Percentiles rank a stretch among this genome's conserved stretches.
phyloP scores from a whole-genome alignment of 2,113 vertebrate genomes.

The Penelope pileata region DNA sequence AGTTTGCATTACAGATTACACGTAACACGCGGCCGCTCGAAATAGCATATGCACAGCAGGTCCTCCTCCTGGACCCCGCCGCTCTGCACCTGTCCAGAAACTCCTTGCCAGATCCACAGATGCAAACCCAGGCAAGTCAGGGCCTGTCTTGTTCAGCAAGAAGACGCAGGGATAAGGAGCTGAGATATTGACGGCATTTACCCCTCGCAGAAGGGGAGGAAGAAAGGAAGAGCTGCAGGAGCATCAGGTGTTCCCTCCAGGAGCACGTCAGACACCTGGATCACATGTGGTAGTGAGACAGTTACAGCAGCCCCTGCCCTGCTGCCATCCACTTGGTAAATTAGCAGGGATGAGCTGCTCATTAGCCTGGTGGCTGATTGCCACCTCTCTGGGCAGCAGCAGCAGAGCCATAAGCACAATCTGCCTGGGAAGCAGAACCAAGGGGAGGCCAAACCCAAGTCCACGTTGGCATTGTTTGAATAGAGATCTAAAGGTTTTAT shows the following conservation, averaged over 20 bases:
- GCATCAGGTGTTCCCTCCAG: background rate
- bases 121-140: background rate
- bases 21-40: background rate
- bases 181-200: background rate
- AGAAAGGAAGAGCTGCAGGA: background rate
- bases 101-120: background rate
- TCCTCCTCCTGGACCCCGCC: background rate
- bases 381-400: background rate
- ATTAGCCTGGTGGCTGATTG: background rate
- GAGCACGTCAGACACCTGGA: background rate
- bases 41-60: conserved; percentile 13
- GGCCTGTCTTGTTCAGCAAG: background rate
- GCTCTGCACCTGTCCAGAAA: conserved; percentile 17
- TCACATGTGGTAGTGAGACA: background rate
- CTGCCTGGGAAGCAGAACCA: background rate
- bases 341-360: background rate
- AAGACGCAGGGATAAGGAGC: background rate
- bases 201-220: background rate
- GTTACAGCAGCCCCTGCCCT: background rate
- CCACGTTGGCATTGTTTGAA: accelerated
- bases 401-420: background rate
- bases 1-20: background rate
- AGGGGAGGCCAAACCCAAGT: background rate
- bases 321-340: background rate
- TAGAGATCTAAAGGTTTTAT: background rate